phyloP scores from a whole-genome alignment of 2,797 vertebrate genomes.

The Tadarida brasiliensis region DNA sequence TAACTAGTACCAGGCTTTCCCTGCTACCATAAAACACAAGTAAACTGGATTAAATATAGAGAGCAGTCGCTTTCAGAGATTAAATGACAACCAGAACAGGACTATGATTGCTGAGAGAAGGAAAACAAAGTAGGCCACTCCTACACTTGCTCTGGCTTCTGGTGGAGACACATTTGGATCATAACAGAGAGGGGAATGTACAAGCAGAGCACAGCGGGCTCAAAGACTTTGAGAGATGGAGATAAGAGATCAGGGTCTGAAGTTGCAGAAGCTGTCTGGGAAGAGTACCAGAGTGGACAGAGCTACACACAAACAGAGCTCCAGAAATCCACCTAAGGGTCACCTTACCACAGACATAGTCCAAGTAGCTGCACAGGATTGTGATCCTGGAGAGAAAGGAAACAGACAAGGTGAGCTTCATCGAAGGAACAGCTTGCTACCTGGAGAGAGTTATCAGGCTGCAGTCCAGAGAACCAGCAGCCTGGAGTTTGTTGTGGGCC shows the following conservation, averaged over 20 bases:
- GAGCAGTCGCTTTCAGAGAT: neutral
- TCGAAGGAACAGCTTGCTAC: neutral
- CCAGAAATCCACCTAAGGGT: neutral
- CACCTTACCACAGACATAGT: neutral
- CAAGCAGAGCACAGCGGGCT: neutral
- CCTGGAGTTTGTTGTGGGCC: neutral
- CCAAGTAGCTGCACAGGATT: neutral
- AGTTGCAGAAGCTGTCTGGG: neutral
- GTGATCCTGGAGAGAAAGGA: neutral
- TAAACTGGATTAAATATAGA: neutral
- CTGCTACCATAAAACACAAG: neutral
- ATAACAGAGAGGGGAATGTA: neutral
- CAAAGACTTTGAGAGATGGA: neutral
- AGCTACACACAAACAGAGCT: neutral
- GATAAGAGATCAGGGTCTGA: neutral
- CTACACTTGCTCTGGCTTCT: neutral
- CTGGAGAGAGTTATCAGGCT: neutral
- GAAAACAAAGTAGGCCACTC: neutral
- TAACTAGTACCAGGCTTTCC: neutral
- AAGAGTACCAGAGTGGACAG: neutral
- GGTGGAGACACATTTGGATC: neutral
- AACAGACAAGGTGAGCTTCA: neutral
- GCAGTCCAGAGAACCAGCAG: neutral
- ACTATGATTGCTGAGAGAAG: neutral
- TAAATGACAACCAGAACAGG: neutral